A percentile compares a stretch with the other conserved stretches of the same genome.
phyloP scores from a whole-genome alignment of 2,797 vertebrate species.

The Leuciscus waleckii region DNA sequence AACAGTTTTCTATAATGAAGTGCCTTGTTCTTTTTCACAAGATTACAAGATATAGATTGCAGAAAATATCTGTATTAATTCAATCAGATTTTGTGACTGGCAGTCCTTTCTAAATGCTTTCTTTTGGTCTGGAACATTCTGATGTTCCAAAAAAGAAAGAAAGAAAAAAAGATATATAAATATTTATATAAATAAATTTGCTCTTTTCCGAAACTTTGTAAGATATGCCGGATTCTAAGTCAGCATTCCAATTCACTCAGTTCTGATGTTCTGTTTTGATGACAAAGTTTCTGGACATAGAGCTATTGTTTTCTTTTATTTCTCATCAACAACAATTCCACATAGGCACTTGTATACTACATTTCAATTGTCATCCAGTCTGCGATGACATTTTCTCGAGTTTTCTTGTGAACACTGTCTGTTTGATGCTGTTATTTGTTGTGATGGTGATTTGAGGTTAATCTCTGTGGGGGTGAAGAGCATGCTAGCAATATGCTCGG shows the following conservation, averaged over 20 bases:
- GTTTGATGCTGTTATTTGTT: constrained; percentile 22
- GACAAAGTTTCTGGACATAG: not conserved
- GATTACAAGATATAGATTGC: constrained; percentile 4
- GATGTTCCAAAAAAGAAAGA: not conserved
- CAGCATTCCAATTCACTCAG: not conserved
- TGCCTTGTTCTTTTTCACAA: constrained; percentile 17
- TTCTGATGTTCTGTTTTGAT: not conserved
- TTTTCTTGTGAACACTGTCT: not conserved
- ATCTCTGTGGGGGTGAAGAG: constrained; percentile 27
- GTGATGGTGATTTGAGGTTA: constrained; percentile 38
- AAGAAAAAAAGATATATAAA: too few species aligned
- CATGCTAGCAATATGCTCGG: constrained; percentile 23
- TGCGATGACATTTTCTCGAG: not conserved
- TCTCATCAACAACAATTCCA: not conserved
- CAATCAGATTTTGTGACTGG: constrained; percentile 7
- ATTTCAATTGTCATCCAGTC: not conserved
- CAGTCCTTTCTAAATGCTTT: constrained; percentile 8
- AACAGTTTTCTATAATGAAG: constrained; percentile 28
- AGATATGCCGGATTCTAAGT: not conserved
- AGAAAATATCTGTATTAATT: not conserved
- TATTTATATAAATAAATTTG: not conserved
- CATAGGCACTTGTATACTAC: not conserved
- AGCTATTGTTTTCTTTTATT: not conserved
- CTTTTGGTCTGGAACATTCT: not conserved
- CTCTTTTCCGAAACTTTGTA: not conserved